Conservation (phyloP, 2,113 vertebrate genomes). For the Camelus bactrianus region DNA sequence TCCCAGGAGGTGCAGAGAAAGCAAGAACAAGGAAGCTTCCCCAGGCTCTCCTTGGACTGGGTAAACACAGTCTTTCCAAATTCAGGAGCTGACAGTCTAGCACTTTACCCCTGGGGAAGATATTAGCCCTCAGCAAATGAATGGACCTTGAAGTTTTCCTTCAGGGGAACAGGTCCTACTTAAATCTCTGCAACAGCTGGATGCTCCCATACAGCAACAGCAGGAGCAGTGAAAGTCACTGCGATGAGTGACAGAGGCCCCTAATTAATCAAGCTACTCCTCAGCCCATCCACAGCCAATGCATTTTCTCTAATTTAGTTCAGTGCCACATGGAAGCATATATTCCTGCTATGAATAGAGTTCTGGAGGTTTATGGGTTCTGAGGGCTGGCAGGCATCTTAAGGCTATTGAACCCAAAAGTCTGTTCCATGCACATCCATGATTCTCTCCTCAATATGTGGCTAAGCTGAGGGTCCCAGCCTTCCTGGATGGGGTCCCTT, state of each 20-base stretch:
- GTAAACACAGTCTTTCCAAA: neutral
- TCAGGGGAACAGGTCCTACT: slow-evolving; percentile 25
- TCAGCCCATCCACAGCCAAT: neutral
- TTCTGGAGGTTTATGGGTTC: neutral
- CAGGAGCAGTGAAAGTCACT: neutral
- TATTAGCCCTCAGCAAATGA: slow-evolving; percentile 2
- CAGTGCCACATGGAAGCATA: neutral
- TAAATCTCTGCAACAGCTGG: slow-evolving; percentile 26
- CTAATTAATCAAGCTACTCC: slow-evolving; percentile 54
- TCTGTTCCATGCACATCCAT: neutral
- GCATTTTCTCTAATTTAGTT: neutral
- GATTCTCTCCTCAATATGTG: neutral
- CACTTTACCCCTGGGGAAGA: neutral
- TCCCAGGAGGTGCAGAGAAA: neutral
- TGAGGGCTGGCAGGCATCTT: neutral
- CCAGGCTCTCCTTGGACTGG: neutral
- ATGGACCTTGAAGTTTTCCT: slow-evolving; percentile 21
- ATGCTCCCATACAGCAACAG: neutral
- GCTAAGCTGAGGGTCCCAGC: neutral
- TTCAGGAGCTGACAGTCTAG: neutral
- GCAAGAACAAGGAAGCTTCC: neutral
- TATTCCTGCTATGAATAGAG: neutral
- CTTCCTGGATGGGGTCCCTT: neutral
- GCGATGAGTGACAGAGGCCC: fast-evolving
- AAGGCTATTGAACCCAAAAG: neutral